These are phyloP conservation scores for Plebejus anna DNA, from an alignment of 2,888 invertebrate species.

Conservation along the genomic window DNA sequence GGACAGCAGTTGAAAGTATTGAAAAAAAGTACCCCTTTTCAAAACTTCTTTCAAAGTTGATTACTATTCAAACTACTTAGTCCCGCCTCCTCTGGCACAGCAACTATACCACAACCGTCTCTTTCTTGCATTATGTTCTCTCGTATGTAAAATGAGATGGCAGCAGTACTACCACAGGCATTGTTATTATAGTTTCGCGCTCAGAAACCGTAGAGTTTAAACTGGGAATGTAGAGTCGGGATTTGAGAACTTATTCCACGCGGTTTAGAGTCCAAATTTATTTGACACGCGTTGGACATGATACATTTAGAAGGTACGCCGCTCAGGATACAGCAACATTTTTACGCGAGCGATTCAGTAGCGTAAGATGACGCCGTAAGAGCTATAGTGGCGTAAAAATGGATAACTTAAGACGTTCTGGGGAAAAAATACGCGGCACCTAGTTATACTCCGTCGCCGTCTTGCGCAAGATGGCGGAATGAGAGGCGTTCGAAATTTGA, in stretches of 20 bases:
- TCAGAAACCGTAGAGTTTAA: constrained; percentile 41
- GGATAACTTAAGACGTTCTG: constrained; percentile 75
- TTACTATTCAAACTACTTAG: constrained; percentile 70
- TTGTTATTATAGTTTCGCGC: constrained; percentile 70
- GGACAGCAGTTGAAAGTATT: not conserved
- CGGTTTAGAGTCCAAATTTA: constrained; percentile 32
- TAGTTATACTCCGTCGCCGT: constrained; percentile 76
- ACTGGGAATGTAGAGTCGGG: constrained; percentile 12
- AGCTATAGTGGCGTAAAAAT: constrained; percentile 77
- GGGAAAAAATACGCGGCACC: constrained; percentile 67
- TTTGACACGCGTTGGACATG: constrained; percentile 33
- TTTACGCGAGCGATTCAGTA: constrained; percentile 77
- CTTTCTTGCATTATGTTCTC: constrained; percentile 46
- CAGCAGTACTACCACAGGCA: constrained; percentile 56
- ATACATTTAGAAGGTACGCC: constrained; percentile 39
- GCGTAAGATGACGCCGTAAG: constrained; percentile 72
- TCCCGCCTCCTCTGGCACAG: constrained; percentile 56
- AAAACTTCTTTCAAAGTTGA: constrained; percentile 74
- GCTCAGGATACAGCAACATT: constrained; percentile 64
- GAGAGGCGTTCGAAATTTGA: constrained; percentile 74
- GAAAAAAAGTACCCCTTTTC: constrained; percentile 67
- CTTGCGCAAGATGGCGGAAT: constrained; percentile 76
- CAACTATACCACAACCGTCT: constrained; percentile 46
- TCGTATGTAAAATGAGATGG: constrained; percentile 53
- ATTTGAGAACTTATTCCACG: constrained; percentile 30